These are phyloP conservation scores for Thaumetopoea pityocampa DNA, from an alignment of 1,140 invertebrate species.

Conservation along the genomic window DNA sequence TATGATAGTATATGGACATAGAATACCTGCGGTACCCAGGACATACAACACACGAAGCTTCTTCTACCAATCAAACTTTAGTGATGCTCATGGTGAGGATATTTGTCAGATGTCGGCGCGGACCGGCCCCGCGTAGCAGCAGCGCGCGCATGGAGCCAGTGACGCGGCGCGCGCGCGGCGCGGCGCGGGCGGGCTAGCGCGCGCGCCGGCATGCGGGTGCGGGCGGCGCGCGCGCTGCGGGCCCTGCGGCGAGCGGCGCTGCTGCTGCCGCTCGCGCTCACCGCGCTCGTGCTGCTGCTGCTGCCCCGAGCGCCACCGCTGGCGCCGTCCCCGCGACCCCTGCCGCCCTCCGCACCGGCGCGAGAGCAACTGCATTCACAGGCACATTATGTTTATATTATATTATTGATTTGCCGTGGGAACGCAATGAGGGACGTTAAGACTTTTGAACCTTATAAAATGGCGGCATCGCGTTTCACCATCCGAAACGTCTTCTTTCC, in stretches of 20 bases:
- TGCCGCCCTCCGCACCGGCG: conserved; percentile 25
- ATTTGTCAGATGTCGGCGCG: too few species aligned
- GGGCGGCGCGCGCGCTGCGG: conserved; percentile 55
- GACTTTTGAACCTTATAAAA: too few species aligned
- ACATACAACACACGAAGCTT: too few species aligned
- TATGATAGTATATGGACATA: too few species aligned
- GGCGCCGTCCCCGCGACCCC: conserved; percentile 25
- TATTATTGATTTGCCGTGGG: too few species aligned
- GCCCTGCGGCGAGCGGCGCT: conserved; percentile 58
- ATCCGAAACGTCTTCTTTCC: too few species aligned
- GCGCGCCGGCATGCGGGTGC: conserved; percentile 57
- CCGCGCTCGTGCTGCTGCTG: conserved; percentile 55
- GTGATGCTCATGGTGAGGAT: not conserved
- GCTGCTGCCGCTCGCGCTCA: conserved; percentile 55
- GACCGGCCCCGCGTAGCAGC: too few species aligned
- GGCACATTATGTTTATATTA: conserved; percentile 7
- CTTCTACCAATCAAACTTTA: too few species aligned
- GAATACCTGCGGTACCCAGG: too few species aligned
- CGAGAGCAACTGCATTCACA: conserved; percentile 27
- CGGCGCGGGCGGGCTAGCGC: conserved; percentile 4
- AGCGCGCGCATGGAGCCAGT: conserved; percentile 7
- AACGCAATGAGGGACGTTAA: too few species aligned
- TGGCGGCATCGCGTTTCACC: too few species aligned
- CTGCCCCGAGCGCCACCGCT: conserved; percentile 52
- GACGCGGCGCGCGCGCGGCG: not conserved